Evolutionary conservation across 2,113 vertebrate genomes (phyloP).

Genomic region (Azemiops feae): DNA sequence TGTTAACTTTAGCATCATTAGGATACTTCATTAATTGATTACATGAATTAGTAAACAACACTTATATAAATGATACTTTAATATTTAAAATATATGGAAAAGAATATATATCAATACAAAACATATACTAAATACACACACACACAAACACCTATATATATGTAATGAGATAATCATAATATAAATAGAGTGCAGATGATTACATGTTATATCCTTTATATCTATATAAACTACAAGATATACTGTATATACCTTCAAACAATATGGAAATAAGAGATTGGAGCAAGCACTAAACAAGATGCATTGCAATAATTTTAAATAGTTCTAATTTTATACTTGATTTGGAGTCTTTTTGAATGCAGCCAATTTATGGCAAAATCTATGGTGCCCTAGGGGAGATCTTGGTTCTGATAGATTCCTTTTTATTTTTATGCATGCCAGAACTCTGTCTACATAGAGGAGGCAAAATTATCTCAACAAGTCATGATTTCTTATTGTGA

Average conservation of each 20-base stretch:
- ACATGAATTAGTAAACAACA: not conserved
- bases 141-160: not conserved
- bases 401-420: not conserved
- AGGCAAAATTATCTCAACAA: not conserved
- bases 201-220: not conserved
- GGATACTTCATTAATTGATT: not conserved
- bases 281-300: not conserved
- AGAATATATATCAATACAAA: not conserved
- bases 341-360: not conserved
- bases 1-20: not conserved
- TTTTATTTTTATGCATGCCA: slow-evolving; percentile 4
- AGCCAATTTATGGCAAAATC: not conserved
- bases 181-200: not conserved
- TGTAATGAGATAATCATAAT: not conserved
- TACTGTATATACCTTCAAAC: not conserved
- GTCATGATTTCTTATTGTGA: not conserved
- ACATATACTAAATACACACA: not conserved
- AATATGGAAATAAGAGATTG: not conserved
- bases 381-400: not conserved
- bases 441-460: not conserved
- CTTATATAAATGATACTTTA: not conserved
- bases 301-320: slow-evolving; percentile 4
- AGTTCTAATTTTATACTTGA: not conserved
- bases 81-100: not conserved
- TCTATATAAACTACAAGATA: not conserved